Conservation (phyloP, 2,888 invertebrate genomes). For the Nasonovia ribisnigri region DNA sequence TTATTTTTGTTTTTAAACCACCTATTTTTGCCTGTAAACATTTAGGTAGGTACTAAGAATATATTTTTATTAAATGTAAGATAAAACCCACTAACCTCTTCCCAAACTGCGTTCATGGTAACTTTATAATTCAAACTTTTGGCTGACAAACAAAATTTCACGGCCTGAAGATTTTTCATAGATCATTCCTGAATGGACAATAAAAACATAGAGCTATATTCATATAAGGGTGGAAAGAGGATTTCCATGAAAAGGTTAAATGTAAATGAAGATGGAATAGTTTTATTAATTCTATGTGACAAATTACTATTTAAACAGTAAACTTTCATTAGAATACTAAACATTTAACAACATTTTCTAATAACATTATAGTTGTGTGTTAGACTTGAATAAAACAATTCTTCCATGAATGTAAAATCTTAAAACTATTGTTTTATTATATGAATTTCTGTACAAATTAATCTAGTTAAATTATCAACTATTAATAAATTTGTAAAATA, state of each 20-base stretch:
- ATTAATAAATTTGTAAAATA: neutral
- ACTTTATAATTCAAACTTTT: neutral
- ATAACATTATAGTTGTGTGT: neutral
- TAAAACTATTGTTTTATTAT: neutral
- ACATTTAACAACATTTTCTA: neutral
- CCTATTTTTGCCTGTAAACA: neutral
- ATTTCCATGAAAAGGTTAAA: neutral
- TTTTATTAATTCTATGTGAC: neutral
- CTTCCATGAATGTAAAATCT: neutral
- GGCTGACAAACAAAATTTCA: neutral
- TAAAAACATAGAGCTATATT: neutral
- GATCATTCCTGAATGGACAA: neutral
- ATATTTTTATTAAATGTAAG: neutral
- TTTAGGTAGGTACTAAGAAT: neutral
- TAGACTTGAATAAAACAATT: neutral
- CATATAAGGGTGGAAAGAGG: neutral
- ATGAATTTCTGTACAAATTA: neutral
- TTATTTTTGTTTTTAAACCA: neutral
- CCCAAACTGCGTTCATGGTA: no score
- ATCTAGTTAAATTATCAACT: neutral
- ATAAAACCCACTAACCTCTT: no score
- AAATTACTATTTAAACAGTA: neutral
- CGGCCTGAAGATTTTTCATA: neutral
- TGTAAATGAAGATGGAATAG: neutral
- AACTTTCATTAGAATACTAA: neutral